These are phyloP conservation scores for Desmophyllum pertusum DNA, from an alignment of 92 coral and sea anemone species.

Conservation along the genomic window DNA sequence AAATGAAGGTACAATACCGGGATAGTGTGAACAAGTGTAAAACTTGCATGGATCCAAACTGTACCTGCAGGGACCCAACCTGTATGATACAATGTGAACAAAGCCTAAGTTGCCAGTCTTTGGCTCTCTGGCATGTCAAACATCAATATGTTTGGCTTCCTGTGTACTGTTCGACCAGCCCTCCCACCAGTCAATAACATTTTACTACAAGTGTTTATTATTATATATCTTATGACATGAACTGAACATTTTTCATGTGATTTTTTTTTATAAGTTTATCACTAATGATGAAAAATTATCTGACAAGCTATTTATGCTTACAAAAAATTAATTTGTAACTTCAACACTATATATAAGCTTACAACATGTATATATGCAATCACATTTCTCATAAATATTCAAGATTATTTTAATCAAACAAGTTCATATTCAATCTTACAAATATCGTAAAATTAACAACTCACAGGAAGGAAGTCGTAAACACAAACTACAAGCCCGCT, in stretches of 20 bases:
- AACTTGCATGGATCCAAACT: too few species aligned
- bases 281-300: neutral
- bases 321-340: too few species aligned
- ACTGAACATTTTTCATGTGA: neutral
- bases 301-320: neutral
- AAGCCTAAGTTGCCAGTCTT: too few species aligned
- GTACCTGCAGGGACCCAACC: too few species aligned
- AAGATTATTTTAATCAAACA: neutral
- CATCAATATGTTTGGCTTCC: too few species aligned
- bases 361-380: neutral
- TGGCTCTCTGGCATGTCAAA: too few species aligned
- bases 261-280: neutral
- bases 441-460: neutral
- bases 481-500: neutral
- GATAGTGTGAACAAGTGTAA: too few species aligned
- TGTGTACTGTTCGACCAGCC: neutral
- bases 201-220: neutral
- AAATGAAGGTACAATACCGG: too few species aligned
- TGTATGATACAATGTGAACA: too few species aligned
- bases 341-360: too few species aligned
- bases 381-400: neutral
- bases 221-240: neutral
- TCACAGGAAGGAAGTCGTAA: slow-evolving; percentile 4
- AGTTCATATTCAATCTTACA: slow-evolving; percentile 5
- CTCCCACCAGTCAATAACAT: slow-evolving; percentile 3